Percentiles rank a stretch among this genome's conserved stretches.
phyloP scores from a whole-genome alignment of 2,888 invertebrate genomes.

The Stenoptilia bipunctidactyla region DNA sequence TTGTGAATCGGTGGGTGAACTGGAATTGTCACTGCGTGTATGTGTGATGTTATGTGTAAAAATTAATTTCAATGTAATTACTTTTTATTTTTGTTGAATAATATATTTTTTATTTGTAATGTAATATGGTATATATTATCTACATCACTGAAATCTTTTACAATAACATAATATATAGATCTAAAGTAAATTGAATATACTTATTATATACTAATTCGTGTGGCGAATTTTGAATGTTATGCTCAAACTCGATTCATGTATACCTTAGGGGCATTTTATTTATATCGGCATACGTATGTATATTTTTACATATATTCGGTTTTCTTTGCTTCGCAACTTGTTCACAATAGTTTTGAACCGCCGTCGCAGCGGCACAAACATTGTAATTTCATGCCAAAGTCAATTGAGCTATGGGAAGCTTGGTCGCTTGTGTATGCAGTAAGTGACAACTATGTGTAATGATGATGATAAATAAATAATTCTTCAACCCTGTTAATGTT shows the following conservation, averaged over 20 bases:
- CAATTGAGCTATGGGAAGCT: conserved; percentile 68
- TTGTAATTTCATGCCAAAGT: conserved; percentile 68
- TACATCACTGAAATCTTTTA: too few species aligned
- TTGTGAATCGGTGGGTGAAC: conserved; percentile 4
- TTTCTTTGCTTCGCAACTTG: neutral
- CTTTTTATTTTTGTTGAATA: conserved; percentile 35
- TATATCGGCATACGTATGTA: neutral
- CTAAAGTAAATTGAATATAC: neutral
- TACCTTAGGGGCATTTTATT: neutral
- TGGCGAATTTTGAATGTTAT: neutral
- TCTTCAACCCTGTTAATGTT: conserved; percentile 44
- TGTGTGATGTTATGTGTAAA: conserved; percentile 31
- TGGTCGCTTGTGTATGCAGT: conserved; percentile 65
- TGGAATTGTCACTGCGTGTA: conserved; percentile 28
- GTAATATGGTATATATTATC: conserved; percentile 14
- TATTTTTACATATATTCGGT: neutral
- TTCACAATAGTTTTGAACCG: conserved; percentile 1
- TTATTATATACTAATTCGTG: neutral
- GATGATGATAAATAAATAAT: conserved; percentile 62
- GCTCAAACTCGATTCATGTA: neutral
- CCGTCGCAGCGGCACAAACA: conserved; percentile 40
- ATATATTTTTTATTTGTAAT: conserved; percentile 29
- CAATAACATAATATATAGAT: too few species aligned
- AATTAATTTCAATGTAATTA: conserved; percentile 38
- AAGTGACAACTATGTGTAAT: conserved; percentile 66